Conservation (phyloP, 64 coral and sea anemone species). For the Cladopsammia gracilis region DNA sequence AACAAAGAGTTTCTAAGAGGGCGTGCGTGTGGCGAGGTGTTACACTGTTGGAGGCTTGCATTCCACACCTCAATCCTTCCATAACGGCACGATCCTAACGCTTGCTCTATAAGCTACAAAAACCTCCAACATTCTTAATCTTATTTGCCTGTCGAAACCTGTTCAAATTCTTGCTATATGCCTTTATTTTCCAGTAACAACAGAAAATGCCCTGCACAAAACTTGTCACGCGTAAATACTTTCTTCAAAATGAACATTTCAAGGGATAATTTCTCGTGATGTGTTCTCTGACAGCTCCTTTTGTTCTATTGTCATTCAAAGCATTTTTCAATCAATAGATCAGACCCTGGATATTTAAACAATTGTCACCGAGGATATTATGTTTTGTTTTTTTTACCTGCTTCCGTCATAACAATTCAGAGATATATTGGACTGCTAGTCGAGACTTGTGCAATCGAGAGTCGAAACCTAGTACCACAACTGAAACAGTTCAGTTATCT, state of each 20-base stretch:
- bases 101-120: background rate
- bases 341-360: slow-evolving; percentile 36
- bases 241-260: background rate
- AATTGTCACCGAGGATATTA: slow-evolving; percentile 19
- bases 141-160: background rate
- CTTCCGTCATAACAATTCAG: slow-evolving; percentile 28
- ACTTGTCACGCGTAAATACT: background rate
- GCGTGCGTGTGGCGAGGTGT: slow-evolving; percentile 21
- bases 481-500: background rate
- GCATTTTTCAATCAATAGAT: slow-evolving; percentile 50
- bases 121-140: background rate
- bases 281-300: slow-evolving; percentile 16
- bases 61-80: background rate
- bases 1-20: slow-evolving; percentile 9
- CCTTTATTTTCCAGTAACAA: background rate
- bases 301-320: slow-evolving; percentile 52
- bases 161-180: background rate
- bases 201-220: background rate
- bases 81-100: background rate
- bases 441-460: background rate
- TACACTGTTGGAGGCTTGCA: slow-evolving; percentile 4
- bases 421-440: slow-evolving; percentile 1
- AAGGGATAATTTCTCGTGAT: background rate
- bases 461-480: background rate
- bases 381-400: slow-evolving; percentile 11